These are phyloP conservation scores for Pogonophryne albipinna DNA, from an alignment of 2,797 vertebrate species.

Conservation along the genomic window DNA sequence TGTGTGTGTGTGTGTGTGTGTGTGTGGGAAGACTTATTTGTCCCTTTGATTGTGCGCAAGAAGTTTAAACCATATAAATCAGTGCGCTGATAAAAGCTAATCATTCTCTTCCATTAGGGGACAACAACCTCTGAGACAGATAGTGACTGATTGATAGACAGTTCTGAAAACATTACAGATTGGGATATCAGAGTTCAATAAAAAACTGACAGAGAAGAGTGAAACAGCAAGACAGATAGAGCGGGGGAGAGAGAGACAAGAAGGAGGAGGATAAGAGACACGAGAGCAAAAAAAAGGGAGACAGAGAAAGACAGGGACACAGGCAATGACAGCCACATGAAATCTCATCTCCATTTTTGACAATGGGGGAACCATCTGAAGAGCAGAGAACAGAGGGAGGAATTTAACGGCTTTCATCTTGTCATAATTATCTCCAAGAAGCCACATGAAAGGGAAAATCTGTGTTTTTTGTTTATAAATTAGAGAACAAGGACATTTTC, in stretches of 20 bases:
- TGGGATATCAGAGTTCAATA: constrained; percentile 79
- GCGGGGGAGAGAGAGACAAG: constrained; percentile 56
- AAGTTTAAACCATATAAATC: constrained; percentile 70
- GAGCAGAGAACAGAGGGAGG: constrained; percentile 84
- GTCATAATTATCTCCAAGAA: constrained; percentile 89
- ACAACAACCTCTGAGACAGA: constrained; percentile 76
- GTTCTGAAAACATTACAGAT: constrained; percentile 75
- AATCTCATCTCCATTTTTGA: constrained; percentile 89
- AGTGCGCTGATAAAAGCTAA: constrained; percentile 75
- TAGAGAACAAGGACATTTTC: constrained; percentile 85
- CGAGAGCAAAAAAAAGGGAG: constrained; percentile 53
- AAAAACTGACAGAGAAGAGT: constrained; percentile 78
- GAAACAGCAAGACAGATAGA: constrained; percentile 64
- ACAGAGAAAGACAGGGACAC: constrained; percentile 70
- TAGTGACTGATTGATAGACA: constrained; percentile 77
- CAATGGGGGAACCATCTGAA: constrained; percentile 87
- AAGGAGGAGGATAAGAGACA: constrained; percentile 64
- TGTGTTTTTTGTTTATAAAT: constrained; percentile 87
- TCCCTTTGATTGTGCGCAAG: constrained; percentile 72
- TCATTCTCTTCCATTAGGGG: constrained; percentile 75
- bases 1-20: not conserved
- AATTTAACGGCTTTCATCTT: constrained; percentile 88
- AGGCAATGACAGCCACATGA: constrained; percentile 85
- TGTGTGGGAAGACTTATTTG: constrained; percentile 67
- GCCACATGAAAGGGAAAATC: constrained; percentile 85